These are phyloP conservation scores for Anomalospiza imberbis DNA, from an alignment of 2,797 vertebrate species.

Conservation along the genomic window DNA sequence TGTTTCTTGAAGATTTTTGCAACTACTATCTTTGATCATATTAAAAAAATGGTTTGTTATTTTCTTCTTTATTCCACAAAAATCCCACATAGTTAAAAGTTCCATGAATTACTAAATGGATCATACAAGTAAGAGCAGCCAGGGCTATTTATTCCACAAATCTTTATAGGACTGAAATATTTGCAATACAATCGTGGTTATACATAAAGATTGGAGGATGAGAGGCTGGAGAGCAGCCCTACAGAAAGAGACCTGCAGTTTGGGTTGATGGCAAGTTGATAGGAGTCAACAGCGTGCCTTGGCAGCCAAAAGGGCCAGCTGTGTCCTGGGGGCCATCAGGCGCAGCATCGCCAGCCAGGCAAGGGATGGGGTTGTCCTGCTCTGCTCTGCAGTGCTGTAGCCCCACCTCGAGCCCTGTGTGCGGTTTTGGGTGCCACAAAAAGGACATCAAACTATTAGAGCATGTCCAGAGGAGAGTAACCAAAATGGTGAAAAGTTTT, in stretches of 20 bases:
- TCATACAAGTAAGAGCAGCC: not conserved
- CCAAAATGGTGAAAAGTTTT: not conserved
- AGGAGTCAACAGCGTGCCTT: not conserved
- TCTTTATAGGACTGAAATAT: not conserved
- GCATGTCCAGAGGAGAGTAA: not conserved
- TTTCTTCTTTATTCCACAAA: not conserved
- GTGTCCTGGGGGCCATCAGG: not conserved
- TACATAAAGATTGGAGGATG: not conserved
- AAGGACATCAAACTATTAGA: not conserved
- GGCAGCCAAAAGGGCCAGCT: not conserved
- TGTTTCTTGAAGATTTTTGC: slow-evolving; percentile 25
- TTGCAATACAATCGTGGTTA: not conserved
- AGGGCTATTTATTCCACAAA: slow-evolving; percentile 24
- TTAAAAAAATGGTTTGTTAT: not conserved
- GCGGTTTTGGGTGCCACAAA: not conserved
- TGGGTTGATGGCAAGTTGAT: not conserved
- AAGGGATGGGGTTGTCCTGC: not conserved
- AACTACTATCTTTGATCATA: not conserved
- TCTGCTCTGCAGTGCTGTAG: not conserved
- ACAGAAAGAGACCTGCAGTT: not conserved
- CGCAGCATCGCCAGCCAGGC: accelerated
- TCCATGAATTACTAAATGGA: not conserved
- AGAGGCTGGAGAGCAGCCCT: not conserved
- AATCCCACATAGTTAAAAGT: not conserved
- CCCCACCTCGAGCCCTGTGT: not conserved